Evolutionary conservation across 2,797 vertebrate species (phyloP).

Genomic region (Stomatorhinus walkeri): DNA sequence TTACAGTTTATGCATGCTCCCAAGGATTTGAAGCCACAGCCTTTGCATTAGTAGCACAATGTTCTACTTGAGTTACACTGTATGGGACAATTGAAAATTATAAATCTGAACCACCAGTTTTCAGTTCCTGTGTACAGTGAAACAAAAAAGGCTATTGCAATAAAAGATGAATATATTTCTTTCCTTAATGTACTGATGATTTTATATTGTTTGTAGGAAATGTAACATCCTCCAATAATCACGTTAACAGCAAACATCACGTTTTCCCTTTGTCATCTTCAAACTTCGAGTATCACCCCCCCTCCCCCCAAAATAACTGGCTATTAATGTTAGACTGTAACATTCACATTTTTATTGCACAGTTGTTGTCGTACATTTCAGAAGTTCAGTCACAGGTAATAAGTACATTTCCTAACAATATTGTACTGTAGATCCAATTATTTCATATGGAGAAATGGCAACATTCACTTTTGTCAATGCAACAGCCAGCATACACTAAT

Average conservation of each 20-base stretch:
- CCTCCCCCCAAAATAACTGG: constrained; percentile 37
- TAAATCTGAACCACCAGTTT: background rate
- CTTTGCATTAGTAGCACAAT: background rate
- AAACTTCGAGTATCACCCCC: constrained; percentile 33
- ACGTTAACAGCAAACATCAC: constrained; percentile 39
- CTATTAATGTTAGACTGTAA: constrained; percentile 59
- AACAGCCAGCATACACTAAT: constrained; percentile 47
- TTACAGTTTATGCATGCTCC: background rate
- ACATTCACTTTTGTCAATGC: constrained; percentile 42
- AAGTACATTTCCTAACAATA: constrained; percentile 29
- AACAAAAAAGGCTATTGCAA: background rate
- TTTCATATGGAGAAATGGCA: constrained; percentile 29
- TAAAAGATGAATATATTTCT: background rate
- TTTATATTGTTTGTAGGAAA: constrained; percentile 44
- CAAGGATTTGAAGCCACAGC: background rate
- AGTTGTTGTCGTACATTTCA: constrained; percentile 54
- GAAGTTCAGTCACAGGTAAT: constrained; percentile 45
- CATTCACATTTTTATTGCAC: constrained; percentile 68
- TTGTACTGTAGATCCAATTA: constrained; percentile 24
- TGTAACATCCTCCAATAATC: constrained; percentile 55
- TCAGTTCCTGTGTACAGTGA: background rate
- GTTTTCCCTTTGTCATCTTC: background rate
- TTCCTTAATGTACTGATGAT: constrained; percentile 15
- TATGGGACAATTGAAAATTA: background rate
- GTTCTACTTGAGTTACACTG: background rate